phyloP scores from a whole-genome alignment of 1,140 invertebrate species.

The Amyelois transitella region DNA sequence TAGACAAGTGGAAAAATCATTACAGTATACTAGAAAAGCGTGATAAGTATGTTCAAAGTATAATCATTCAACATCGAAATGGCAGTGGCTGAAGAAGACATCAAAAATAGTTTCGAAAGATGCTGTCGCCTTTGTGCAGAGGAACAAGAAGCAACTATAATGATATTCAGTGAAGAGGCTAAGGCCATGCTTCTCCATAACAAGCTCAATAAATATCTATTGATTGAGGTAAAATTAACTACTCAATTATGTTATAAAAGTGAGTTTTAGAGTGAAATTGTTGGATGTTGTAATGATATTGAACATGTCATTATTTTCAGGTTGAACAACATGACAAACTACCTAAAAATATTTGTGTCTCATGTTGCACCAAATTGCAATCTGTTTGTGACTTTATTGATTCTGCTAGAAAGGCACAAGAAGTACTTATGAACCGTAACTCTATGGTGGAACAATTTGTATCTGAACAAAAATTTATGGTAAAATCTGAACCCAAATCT shows the following conservation, averaged over 20 bases:
- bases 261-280: not conserved
- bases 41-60: not conserved
- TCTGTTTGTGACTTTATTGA: conserved; percentile 67
- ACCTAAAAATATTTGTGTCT: conserved; percentile 69
- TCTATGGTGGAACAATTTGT: conserved; percentile 23
- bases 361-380: conserved; percentile 66
- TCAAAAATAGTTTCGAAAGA: conserved; percentile 44
- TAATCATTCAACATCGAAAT: conserved; percentile 10
- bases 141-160: conserved; percentile 65
- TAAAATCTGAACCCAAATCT: conserved; percentile 15
- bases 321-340: conserved; percentile 63
- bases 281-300: not conserved
- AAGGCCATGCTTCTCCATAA: conserved; percentile 63
- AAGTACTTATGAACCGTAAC: conserved; percentile 35
- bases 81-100: conserved; percentile 3
- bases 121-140: conserved; percentile 65
- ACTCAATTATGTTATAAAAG: too few species aligned
- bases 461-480: not conserved
- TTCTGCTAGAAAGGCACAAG: conserved; percentile 54
- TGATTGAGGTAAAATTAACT: conserved; percentile 64
- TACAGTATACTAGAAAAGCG: conserved; percentile 24
- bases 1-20: conserved; percentile 41
- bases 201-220: conserved; percentile 64
- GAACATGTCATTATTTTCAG: conserved; percentile 31
- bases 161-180: conserved; percentile 67